Evolutionary conservation across 2,113 vertebrate species (phyloP).

Genomic region (Ardeotis arabs): DNA sequence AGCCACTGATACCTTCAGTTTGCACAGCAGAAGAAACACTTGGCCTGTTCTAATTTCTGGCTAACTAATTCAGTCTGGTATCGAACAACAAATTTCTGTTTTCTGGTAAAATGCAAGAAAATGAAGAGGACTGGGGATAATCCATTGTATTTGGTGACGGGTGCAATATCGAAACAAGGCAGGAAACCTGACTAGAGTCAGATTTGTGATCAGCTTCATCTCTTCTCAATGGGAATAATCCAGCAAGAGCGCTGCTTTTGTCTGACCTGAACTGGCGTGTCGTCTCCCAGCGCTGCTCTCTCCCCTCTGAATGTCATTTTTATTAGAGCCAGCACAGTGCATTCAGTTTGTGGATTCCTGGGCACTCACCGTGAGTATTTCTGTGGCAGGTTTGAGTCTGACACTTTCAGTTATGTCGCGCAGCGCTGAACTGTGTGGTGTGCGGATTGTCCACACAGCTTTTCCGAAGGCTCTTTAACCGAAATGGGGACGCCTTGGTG

Average conservation of each 20-base stretch:
- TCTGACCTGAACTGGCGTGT: not conserved
- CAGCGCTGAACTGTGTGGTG: not conserved
- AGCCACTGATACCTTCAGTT: not conserved
- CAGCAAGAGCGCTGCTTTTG: no score
- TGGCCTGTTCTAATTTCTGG: not conserved
- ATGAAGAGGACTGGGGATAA: not conserved
- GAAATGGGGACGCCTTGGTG: not conserved
- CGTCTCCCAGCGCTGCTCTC: accelerated
- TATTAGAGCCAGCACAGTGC: not conserved
- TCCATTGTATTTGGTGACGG: not conserved
- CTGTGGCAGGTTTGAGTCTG: not conserved
- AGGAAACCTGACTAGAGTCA: not conserved
- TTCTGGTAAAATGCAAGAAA: not conserved
- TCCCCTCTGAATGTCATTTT: not conserved
- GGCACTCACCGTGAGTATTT: not conserved
- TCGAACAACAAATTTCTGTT: not conserved
- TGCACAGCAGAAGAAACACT: not conserved
- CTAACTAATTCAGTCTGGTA: not conserved
- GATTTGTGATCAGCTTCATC: not conserved
- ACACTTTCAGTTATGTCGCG: not conserved
- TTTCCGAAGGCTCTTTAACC: not conserved
- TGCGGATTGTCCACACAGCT: not conserved
- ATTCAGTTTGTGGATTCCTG: not conserved
- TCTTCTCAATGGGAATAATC: not conserved
- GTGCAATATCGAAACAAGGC: not conserved